These are phyloP conservation scores for Armadillidium nasatum DNA, from an alignment of 1,140 invertebrate species.

Conservation along the genomic window DNA sequence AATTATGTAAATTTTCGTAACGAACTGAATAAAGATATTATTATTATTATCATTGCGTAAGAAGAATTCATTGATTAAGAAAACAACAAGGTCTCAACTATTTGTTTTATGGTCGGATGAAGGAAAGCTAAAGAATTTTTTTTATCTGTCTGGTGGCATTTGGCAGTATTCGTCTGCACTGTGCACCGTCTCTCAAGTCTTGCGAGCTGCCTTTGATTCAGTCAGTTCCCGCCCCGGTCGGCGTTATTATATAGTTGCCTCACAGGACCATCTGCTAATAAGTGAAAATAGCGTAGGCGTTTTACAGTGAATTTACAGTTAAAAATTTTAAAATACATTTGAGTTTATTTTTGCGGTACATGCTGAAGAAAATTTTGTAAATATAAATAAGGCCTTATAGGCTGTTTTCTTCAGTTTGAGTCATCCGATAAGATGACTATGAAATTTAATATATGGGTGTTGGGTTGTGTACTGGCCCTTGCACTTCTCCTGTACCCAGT, in stretches of 20 bases:
- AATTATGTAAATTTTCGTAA: background rate
- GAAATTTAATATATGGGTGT: conserved; percentile 6
- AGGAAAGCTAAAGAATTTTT: too few species aligned
- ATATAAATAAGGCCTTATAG: background rate
- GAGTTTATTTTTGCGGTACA: background rate
- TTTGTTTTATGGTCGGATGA: too few species aligned
- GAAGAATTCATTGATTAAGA: background rate
- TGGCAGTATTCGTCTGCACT: conserved; percentile 2
- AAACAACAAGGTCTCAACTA: background rate
- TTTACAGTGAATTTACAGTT: background rate
- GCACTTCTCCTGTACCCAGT: background rate
- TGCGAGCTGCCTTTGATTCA: background rate
- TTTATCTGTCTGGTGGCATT: conserved; percentile 4
- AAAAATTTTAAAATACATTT: background rate
- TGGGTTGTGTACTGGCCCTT: background rate
- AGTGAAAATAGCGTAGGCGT: background rate
- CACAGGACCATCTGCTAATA: background rate
- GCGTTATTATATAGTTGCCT: background rate
- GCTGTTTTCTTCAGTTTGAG: background rate
- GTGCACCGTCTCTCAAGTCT: background rate
- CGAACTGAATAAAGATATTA: background rate
- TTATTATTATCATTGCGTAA: background rate
- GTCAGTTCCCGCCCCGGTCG: conserved; percentile 6
- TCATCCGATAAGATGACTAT: background rate
- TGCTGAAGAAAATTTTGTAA: background rate